These are phyloP conservation scores for Allophyes oxyacanthae DNA, from an alignment of 2,888 invertebrate species.

Conservation along the genomic window DNA sequence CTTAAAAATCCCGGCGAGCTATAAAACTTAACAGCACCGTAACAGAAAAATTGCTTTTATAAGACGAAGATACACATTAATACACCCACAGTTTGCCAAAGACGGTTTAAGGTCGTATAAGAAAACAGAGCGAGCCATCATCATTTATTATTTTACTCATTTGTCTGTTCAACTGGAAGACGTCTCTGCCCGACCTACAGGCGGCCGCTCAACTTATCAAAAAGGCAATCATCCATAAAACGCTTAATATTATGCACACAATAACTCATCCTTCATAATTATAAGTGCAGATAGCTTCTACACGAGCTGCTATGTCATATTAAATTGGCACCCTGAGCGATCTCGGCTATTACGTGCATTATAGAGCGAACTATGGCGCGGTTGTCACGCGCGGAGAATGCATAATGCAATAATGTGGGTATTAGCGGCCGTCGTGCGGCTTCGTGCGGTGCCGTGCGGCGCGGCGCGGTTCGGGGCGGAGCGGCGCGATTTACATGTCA, in stretches of 20 bases:
- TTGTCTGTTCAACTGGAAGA: too few species aligned
- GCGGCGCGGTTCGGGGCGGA: conserved; percentile 6
- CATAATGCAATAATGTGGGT: conserved; percentile 40
- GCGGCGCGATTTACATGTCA: conserved; percentile 45
- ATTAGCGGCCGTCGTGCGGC: conserved; percentile 19
- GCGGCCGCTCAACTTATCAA: background rate
- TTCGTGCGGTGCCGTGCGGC: background rate
- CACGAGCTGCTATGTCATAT: conserved; percentile 3
- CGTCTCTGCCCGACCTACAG: too few species aligned
- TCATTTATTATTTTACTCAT: too few species aligned
- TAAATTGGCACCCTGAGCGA: conserved; percentile 26
- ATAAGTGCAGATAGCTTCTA: background rate
- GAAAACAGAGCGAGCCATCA: too few species aligned
- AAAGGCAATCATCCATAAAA: background rate
- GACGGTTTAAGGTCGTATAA: too few species aligned
- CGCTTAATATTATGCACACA: background rate
- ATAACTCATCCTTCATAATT: conserved; percentile 1
- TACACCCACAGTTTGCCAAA: too few species aligned
- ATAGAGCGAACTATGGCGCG: conserved; percentile 7
- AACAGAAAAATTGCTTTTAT: too few species aligned
- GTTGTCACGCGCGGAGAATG: conserved; percentile 24
- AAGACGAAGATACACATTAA: too few species aligned
- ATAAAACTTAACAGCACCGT: background rate
- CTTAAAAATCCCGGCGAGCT: conserved; percentile 1
- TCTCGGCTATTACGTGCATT: conserved; percentile 32